Percentiles rank a stretch among this genome's conserved stretches.
Evolutionary conservation across 2,888 invertebrate genomes (phyloP).

Genomic region (Tethea ocularis): DNA sequence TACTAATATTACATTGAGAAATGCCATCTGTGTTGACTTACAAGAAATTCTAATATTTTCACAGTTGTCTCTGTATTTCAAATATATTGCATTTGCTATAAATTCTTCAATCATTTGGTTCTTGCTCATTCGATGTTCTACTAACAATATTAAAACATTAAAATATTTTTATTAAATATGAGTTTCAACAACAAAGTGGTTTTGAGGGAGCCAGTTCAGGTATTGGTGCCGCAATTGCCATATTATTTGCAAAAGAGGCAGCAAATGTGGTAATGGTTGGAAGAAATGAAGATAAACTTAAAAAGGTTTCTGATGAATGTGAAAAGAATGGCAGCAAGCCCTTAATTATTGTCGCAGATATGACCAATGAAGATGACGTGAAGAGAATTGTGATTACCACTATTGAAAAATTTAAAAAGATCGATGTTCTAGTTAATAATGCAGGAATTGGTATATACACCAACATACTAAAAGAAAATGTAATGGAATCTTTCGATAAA

Average conservation of each 20-base stretch:
- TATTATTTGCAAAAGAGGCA: slow-evolving; percentile 28
- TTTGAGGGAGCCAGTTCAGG: slow-evolving; percentile 39
- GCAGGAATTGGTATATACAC: slow-evolving; percentile 31
- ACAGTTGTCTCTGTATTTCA: neutral
- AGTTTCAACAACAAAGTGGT: slow-evolving; percentile 39
- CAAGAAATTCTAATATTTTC: neutral
- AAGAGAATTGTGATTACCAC: slow-evolving; percentile 35
- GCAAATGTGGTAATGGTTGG: slow-evolving; percentile 38
- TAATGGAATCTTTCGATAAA: slow-evolving; percentile 39
- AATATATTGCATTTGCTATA: neutral
- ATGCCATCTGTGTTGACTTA: too few relatives aligned
- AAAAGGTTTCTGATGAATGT: slow-evolving; percentile 31
- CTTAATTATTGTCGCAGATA: slow-evolving; percentile 38
- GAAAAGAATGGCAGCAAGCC: slow-evolving; percentile 32
- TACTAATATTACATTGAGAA: too few relatives aligned
- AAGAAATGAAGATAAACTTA: slow-evolving; percentile 38
- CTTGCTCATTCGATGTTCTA: too few relatives aligned
- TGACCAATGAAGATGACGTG: slow-evolving; percentile 33
- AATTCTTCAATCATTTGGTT: neutral
- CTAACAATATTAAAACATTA: too few relatives aligned
- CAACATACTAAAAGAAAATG: slow-evolving; percentile 34
- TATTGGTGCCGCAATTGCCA: slow-evolving; percentile 37
- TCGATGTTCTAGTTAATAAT: slow-evolving; percentile 49
- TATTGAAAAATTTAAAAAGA: slow-evolving; percentile 35
- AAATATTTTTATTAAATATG: slow-evolving; percentile 20